phyloP scores from a whole-genome alignment of 2,113 vertebrate genomes.

The Anas platyrhynchos region DNA sequence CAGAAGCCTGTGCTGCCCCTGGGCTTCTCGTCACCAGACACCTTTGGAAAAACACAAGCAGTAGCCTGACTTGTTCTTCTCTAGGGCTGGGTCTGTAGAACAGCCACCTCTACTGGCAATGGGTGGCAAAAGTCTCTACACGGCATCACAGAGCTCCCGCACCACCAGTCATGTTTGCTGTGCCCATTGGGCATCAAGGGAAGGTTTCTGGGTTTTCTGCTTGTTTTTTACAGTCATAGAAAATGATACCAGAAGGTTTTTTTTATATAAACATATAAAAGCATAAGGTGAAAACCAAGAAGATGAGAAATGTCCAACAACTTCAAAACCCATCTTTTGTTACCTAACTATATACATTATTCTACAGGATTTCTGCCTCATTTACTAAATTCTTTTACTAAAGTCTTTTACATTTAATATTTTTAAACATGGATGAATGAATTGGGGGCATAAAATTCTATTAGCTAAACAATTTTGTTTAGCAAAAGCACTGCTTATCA shows the following conservation, averaged over 20 bases:
- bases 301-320: neutral
- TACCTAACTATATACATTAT: neutral
- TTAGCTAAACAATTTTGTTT: neutral
- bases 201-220: neutral
- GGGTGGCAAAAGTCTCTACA: neutral
- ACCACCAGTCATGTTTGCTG: accelerated
- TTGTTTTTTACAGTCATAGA: neutral
- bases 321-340: neutral
- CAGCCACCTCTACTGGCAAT: neutral
- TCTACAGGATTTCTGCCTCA: neutral
- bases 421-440: neutral
- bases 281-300: neutral
- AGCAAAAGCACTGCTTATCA: neutral
- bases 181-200: accelerated
- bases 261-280: accelerated
- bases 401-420: neutral
- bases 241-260: neutral
- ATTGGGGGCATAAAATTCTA: neutral
- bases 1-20: neutral
- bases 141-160: accelerated
- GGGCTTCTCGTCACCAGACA: neutral
- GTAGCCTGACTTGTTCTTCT: neutral
- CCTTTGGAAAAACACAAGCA: neutral
- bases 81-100: neutral
- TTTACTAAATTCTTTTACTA: neutral